Percentiles rank a stretch among this genome's conserved stretches.
Conservation (phyloP, 2,797 vertebrate species). For the Pristis pectinata region DNA sequence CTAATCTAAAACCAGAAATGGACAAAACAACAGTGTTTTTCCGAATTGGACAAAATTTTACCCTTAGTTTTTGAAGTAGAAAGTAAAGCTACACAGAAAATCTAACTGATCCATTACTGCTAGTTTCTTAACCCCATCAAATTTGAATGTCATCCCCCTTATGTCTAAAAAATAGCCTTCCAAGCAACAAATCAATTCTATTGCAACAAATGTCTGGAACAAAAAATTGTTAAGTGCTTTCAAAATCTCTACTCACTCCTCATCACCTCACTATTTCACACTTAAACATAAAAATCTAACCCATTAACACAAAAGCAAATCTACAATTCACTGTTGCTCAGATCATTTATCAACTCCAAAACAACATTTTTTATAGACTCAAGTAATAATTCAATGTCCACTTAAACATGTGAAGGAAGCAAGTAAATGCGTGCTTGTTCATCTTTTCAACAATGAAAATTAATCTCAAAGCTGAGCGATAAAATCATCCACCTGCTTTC, state of each 20-base stretch:
- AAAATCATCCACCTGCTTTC: neutral
- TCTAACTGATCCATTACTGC: neutral
- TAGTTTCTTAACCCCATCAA: neutral
- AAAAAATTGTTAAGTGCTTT: neutral
- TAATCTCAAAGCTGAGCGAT: neutral
- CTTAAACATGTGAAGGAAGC: neutral
- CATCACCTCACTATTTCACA: neutral
- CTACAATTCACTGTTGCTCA: neutral
- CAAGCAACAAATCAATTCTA: neutral
- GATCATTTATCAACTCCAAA: neutral
- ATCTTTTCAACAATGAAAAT: neutral
- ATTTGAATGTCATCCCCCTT: neutral
- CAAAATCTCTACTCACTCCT: neutral
- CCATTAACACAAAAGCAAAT: neutral
- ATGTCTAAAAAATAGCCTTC: neutral
- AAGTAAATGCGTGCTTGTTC: neutral
- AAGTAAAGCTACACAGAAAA: neutral
- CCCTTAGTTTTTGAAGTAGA: no score
- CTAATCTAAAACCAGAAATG: neutral
- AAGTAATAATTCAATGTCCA: neutral
- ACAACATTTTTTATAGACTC: neutral
- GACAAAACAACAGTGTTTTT: neutral
- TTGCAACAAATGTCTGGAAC: neutral
- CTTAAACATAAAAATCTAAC: neutral
- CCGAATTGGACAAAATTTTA: neutral